Base-by-base conservation (phyloP, 2,113 vertebrate genomes). In the Rana temporaria region DNA sequence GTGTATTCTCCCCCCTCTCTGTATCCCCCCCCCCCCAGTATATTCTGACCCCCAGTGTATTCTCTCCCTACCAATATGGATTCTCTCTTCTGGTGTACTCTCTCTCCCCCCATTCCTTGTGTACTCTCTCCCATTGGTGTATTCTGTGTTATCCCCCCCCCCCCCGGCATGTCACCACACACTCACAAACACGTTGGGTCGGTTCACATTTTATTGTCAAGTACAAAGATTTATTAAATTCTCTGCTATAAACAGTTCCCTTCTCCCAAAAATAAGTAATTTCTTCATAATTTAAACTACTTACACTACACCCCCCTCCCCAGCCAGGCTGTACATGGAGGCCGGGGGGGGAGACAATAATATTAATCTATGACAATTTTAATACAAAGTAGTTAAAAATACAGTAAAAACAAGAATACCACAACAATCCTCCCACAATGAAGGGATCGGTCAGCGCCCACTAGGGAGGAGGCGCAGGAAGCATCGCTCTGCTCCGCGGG, bases 321-420 rank as follows among this genome's bases (percentile, higher is more conserved):
- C 52, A 16, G 12, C 64, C 52, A 16, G 14, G 22, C 24, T 56
- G 32, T 17, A 24, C n/a, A 12, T 15, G 16, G 16, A 34, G 34
- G 24, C 30, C 0, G 34, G 78, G 32, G 66, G 77, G 20, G 63
- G 42, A 8, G 11, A 38, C 34, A 16, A 65, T 60, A 18, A 79
- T 34, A 24, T 24, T 48, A 11, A 48, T 79, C 65, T 79, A 26
- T 26, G 59, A 56, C 42, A 69, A 14, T 34, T 53, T 69, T 79
- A 79, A 42, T 70, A 79, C 65, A 69, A 79, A 79, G 65, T 59
- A 69, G 65, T 59, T 69, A 79, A 24, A 78, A 78, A 79, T 48
- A 67, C 34, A 79, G 76, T 67, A 78, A 55, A 78, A 57, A 78
- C 53, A 68, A 17, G 15, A 59, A 57, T n/a, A 79, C 22, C 59